Percentiles rank a stretch among this genome's conserved stretches.
Evolutionary conservation across 1,140 invertebrate genomes (phyloP).

Genomic region (Riptortus pedestris): DNA sequence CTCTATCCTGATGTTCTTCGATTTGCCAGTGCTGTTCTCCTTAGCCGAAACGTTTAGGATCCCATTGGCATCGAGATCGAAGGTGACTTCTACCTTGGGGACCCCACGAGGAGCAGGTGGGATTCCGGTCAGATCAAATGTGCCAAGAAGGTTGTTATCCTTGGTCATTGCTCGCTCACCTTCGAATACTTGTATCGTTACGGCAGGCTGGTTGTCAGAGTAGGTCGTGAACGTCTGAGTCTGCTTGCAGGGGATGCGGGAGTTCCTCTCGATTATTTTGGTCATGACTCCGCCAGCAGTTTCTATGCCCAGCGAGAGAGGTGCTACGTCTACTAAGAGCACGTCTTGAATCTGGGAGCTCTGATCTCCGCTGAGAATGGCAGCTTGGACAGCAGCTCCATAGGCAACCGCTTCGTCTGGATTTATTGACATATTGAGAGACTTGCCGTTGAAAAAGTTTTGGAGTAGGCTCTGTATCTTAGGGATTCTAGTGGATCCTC

Average conservation of each 20-base stretch:
- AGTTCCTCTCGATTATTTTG: conserved; percentile 48
- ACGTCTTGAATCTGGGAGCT: conserved; percentile 47
- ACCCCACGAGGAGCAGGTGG: conserved; percentile 52
- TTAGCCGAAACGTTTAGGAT: conserved; percentile 54
- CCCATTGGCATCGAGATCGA: conserved; percentile 69
- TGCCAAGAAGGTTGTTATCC: conserved; percentile 43
- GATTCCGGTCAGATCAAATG: conserved; percentile 63
- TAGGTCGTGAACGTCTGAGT: conserved; percentile 44
- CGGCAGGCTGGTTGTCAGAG: conserved; percentile 50
- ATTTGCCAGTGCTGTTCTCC: conserved; percentile 43
- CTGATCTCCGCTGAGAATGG: conserved; percentile 48
- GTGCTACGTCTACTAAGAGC: conserved; percentile 45
- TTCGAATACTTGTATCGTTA: conserved; percentile 62
- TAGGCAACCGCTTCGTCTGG: conserved; percentile 57
- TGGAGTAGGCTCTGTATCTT: conserved; percentile 49
- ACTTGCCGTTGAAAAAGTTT: conserved; percentile 52
- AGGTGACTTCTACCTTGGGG: conserved; percentile 60
- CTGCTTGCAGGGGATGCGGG: conserved; percentile 49
- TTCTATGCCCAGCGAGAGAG: conserved; percentile 46
- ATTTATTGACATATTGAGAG: conserved; percentile 54
- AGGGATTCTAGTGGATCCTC: conserved; percentile 62
- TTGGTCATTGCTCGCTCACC: conserved; percentile 66
- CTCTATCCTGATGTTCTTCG: conserved; percentile 45
- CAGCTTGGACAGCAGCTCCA: conserved; percentile 53
- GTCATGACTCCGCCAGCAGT: conserved; percentile 48